Percentiles rank a stretch among this genome's conserved stretches.
phyloP scores from a whole-genome alignment of 2,797 vertebrate genomes.

The Benthosema pterotum region DNA sequence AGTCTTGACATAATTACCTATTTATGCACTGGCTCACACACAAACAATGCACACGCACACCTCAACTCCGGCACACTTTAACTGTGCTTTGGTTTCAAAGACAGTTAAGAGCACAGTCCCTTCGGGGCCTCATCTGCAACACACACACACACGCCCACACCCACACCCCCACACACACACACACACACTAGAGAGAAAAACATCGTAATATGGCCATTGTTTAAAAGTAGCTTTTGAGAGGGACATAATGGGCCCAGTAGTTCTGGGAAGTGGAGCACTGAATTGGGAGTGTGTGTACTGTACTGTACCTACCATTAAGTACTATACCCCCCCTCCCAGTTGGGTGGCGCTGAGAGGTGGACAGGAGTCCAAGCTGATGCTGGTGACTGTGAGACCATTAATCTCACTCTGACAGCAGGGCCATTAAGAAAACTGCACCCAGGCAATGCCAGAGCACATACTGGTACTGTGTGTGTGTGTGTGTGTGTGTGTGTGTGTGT shows the following conservation, averaged over 20 bases:
- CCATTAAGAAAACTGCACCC: conserved; percentile 58
- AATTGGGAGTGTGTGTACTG: conserved; percentile 14
- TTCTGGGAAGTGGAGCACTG: conserved; percentile 32
- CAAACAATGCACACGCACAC: background rate
- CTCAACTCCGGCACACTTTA: background rate
- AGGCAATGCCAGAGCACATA: conserved; percentile 28
- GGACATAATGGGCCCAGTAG: conserved; percentile 22
- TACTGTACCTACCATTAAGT: background rate
- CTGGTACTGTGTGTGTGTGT: no score
- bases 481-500: no score
- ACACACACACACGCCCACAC: background rate
- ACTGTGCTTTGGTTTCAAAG: background rate
- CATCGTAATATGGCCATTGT: conserved; percentile 2
- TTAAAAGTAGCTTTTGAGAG: conserved; percentile 24
- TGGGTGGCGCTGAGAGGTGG: conserved; percentile 30
- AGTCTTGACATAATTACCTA: background rate
- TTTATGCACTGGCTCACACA: background rate
- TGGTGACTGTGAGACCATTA: conserved; percentile 53
- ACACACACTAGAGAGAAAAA: background rate
- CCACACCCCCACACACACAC: background rate
- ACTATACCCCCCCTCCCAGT: no score
- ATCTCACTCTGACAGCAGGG: conserved; percentile 65
- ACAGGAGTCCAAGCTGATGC: conserved; percentile 58
- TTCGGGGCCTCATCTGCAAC: background rate
- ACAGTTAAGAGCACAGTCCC: conserved; percentile 3